phyloP scores from a whole-genome alignment of 2,888 invertebrate species.

The Synergus gifuensis region DNA sequence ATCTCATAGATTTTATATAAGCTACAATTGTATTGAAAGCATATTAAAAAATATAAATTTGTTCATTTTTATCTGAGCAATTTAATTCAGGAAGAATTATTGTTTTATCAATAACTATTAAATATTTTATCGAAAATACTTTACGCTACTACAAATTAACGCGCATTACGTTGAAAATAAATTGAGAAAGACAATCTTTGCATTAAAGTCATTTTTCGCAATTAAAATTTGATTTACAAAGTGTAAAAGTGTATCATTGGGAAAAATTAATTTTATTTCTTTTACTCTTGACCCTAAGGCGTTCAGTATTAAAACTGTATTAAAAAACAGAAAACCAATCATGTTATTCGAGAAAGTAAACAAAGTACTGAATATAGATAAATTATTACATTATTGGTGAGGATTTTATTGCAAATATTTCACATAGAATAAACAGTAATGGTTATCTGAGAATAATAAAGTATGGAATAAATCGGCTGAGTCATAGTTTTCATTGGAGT shows the following conservation, averaged over 20 bases:
- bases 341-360: not conserved
- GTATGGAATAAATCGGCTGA: slow-evolving; percentile 1
- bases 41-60: not conserved
- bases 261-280: too few species aligned
- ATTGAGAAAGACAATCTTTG: not conserved
- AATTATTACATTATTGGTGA: slow-evolving; percentile 3
- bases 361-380: too few species aligned
- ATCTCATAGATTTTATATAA: not conserved
- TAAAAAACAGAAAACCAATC: not conserved
- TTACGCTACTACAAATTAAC: not conserved
- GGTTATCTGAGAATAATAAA: slow-evolving; percentile 3
- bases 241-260: not conserved
- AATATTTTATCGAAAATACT: not conserved
- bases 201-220: not conserved
- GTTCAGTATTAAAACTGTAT: too few species aligned
- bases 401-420: slow-evolving; percentile 29
- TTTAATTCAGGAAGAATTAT: not conserved
- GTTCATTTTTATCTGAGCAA: not conserved
- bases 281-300: too few species aligned
- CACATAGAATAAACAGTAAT: slow-evolving; percentile 4
- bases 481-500: not conserved
- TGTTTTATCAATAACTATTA: not conserved
- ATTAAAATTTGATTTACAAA: not conserved
- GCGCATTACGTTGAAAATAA: not conserved
- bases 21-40: not conserved